phyloP scores from a whole-genome alignment of 2,888 invertebrate species.

The Melinopterus prodromus region DNA sequence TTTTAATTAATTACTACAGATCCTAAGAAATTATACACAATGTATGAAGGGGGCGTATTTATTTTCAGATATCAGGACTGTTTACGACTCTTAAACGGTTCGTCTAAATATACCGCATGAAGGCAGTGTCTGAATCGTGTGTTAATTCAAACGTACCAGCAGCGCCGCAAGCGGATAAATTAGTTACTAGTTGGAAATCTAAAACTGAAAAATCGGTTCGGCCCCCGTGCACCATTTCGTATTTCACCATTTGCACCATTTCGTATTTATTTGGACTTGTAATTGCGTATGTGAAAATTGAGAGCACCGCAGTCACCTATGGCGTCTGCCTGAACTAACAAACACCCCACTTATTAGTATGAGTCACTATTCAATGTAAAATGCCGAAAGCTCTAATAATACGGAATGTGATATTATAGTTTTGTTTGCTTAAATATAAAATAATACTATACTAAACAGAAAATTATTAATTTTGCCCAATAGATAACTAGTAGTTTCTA shows the following conservation, averaged over 20 bases:
- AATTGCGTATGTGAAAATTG: not conserved
- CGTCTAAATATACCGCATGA: not conserved
- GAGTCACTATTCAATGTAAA: not conserved
- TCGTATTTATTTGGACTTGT: not conserved
- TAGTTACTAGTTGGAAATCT: not conserved
- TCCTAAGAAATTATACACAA: not conserved
- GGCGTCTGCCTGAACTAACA: not conserved
- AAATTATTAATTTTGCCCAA: too few relatives aligned
- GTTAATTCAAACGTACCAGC: not conserved
- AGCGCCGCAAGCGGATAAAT: not conserved
- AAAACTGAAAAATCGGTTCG: not conserved
- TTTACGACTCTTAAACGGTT: not conserved
- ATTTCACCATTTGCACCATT: not conserved
- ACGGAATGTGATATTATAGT: too few relatives aligned
- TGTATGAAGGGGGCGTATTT: not conserved
- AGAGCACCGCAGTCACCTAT: not conserved
- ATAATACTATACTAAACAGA: too few relatives aligned
- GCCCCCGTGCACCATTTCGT: not conserved
- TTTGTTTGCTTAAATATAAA: too few relatives aligned
- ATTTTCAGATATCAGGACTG: not conserved
- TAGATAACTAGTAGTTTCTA: too few relatives aligned
- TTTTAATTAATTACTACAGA: not conserved
- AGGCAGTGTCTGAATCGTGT: too few relatives aligned
- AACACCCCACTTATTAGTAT: not conserved
- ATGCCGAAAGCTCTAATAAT: not conserved